These are phyloP conservation scores for Nineta flava DNA, from an alignment of 2,888 invertebrate genomes.

Conservation along the genomic window DNA sequence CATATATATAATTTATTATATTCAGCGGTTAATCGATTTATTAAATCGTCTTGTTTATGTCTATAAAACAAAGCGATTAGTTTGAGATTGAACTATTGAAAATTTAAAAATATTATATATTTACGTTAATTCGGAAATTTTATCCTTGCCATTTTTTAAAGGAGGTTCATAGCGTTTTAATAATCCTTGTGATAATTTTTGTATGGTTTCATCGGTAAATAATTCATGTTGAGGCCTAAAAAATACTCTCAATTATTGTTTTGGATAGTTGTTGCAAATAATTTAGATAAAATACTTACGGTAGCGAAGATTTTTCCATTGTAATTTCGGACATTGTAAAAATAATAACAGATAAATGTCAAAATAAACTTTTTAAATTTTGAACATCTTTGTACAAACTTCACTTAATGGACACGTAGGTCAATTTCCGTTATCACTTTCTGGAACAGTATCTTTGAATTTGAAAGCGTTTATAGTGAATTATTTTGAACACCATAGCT, in stretches of 20 bases:
- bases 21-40: constrained; percentile 25
- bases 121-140: constrained; percentile 29
- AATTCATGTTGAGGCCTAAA: constrained; percentile 4
- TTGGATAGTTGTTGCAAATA: neutral
- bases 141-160: constrained; percentile 23
- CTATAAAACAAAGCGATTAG: constrained; percentile 8
- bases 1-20: constrained; percentile 17
- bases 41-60: constrained; percentile 18
- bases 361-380: too few relatives aligned
- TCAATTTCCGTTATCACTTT: too few relatives aligned
- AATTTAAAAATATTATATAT: constrained; percentile 8
- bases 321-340: too few relatives aligned
- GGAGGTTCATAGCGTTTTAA: constrained; percentile 23
- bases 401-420: too few relatives aligned
- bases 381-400: too few relatives aligned
- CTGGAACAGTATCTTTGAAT: too few relatives aligned
- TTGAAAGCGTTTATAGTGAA: too few relatives aligned
- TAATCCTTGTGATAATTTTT: constrained; percentile 23
- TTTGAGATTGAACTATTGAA: constrained; percentile 4
- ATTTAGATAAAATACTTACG: neutral
- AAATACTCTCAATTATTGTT: neutral
- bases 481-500: too few relatives aligned
- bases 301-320: neutral
- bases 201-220: constrained; percentile 12
- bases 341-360: too few relatives aligned